Base-by-base conservation (phyloP, 2,113 vertebrate species). In the Chauna torquata region DNA sequence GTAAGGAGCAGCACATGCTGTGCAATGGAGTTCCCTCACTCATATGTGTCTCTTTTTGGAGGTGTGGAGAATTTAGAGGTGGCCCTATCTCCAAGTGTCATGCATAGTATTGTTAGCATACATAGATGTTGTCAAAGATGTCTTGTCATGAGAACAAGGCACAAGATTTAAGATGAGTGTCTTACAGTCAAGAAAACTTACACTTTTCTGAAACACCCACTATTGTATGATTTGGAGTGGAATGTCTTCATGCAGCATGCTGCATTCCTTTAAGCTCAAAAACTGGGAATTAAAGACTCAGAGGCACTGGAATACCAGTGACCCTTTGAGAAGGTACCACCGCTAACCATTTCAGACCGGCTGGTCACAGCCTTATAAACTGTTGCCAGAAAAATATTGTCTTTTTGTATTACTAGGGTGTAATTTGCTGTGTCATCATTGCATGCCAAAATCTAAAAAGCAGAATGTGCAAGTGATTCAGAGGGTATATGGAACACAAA, bases 391-490 rank as follows among this genome's bases (percentile, higher is more conserved):
- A 92, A 95, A 97, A 88, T 65, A 91, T 91, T 91, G 66, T 90
- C n/a, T 69, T 82, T 94, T 90, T 34, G 0, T 92, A 62, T 95
- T 89, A 19, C 58, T 81, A 86, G 75, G 84, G 23, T 76, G 20
- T 82, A 92, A 91, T 95, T 96, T 95, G 94, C 94, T 85, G 89
- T 93, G 59, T 96, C 91, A 95, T 75, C 16, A 0, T 65, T 88
- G 80, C 23, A 57, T 54, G 68, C 42, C 49, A n/a, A 81, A 80
- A 88, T 95, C 81, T 66, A 20, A 96, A 93, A 90, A 62, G 72
- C 59, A 85, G 80, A 95, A 83, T 71, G 54, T 95, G 36, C 47
- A 45, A 50, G 44, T 70, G 95, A 96, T 95, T 96, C 92, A 94
- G 79, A 90, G 81, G 47, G 19, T 83, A 59, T 80, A 64, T 77